These are phyloP conservation scores for Lepilemur septentrionalis DNA, from an alignment of 2,797 vertebrate species.

Conservation along the genomic window DNA sequence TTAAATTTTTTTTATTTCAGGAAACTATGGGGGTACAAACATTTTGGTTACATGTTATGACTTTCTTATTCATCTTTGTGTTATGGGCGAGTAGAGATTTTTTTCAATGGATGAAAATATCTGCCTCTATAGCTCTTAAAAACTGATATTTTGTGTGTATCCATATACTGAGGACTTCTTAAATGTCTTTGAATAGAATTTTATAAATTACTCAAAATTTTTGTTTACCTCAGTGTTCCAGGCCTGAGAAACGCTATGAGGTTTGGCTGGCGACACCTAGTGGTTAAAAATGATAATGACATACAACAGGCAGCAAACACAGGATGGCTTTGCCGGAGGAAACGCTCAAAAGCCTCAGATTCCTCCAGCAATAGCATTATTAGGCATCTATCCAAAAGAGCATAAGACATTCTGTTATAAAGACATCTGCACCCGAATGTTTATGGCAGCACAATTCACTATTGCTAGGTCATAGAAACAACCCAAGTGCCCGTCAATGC, in stretches of 20 bases:
- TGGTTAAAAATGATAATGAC: slow-evolving; percentile 9
- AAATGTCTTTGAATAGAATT: background rate
- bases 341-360: background rate
- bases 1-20: no score
- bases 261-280: slow-evolving; percentile 15
- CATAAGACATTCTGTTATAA: no score
- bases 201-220: background rate
- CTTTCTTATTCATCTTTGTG: background rate
- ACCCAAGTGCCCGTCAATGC: no score
- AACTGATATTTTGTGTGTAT: background rate
- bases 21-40: no score
- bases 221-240: background rate
- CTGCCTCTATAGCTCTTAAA: background rate
- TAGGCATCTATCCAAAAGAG: no score
- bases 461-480: no score
- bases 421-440: no score
- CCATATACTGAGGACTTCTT: background rate
- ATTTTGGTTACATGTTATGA: no score
- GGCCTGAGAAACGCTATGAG: background rate
- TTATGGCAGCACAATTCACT: no score
- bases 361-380: no score
- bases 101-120: background rate
- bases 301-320: accelerated
- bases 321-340: background rate
- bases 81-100: background rate